phyloP scores from a whole-genome alignment of 2,113 vertebrate species.

The Anoplopoma fimbria region DNA sequence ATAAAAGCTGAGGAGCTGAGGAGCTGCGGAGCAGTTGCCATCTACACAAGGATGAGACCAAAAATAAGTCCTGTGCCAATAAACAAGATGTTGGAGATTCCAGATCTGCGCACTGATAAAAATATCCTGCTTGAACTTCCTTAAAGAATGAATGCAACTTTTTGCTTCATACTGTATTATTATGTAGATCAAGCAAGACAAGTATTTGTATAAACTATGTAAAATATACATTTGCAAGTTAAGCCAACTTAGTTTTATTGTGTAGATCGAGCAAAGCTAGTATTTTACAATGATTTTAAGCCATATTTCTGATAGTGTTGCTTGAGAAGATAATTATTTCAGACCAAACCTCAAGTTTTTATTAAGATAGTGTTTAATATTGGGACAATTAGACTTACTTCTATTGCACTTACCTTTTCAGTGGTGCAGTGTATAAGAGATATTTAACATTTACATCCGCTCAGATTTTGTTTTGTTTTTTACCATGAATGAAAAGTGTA shows the following conservation, averaged over 20 bases:
- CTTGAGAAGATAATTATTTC: too few relatives aligned
- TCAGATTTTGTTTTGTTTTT: too few relatives aligned
- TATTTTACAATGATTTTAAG: too few relatives aligned
- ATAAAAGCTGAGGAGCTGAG: conserved; percentile 70
- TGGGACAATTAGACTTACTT: too few relatives aligned
- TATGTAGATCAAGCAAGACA: neutral
- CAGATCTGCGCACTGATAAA: conserved; percentile 19
- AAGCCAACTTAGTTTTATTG: too few relatives aligned
- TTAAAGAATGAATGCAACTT: neutral
- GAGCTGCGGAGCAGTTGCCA: conserved; percentile 70
- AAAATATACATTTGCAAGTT: neutral
- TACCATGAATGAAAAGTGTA: conserved; percentile 52
- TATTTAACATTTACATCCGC: too few relatives aligned
- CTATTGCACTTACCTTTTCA: too few relatives aligned
- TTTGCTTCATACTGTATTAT: neutral
- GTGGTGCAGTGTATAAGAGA: too few relatives aligned
- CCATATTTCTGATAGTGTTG: too few relatives aligned
- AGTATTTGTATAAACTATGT: neutral
- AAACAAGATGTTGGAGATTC: conserved; percentile 72
- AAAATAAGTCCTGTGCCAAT: conserved; percentile 72
- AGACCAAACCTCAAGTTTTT: too few relatives aligned
- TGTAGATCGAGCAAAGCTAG: too few relatives aligned
- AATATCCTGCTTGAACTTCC: neutral
- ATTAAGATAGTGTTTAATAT: too few relatives aligned
- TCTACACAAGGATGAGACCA: conserved; percentile 65